Percentiles rank a stretch among this genome's conserved stretches.
These are phyloP conservation scores for Fissipunctia ypsillon DNA, from an alignment of 2,888 invertebrate genomes.

Conservation along the genomic window DNA sequence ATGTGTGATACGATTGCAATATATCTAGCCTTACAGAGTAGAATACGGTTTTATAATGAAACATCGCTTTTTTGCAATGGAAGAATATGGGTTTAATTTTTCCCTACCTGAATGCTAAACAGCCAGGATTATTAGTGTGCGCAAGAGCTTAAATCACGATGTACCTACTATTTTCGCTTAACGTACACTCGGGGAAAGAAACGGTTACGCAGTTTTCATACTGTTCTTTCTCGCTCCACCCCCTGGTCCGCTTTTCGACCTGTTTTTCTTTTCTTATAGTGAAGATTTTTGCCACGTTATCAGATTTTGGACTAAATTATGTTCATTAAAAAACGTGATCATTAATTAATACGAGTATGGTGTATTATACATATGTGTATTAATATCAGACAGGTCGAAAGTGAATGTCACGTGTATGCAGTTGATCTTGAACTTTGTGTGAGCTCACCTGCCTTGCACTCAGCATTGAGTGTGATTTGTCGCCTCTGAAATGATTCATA, in stretches of 20 bases:
- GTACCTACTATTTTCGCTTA: not conserved
- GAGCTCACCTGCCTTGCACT: conserved; percentile 39
- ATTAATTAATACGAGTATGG: conserved; percentile 5
- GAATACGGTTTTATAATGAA: not conserved
- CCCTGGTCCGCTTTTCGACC: too few relatives aligned
- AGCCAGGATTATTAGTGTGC: not conserved
- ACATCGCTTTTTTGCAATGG: not conserved
- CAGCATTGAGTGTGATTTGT: conserved; percentile 8
- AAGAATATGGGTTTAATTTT: not conserved
- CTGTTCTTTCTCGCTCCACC: not conserved
- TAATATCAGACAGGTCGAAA: not conserved
- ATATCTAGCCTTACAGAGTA: not conserved
- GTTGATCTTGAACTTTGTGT: conserved; percentile 52
- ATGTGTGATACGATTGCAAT: conserved; percentile 3
- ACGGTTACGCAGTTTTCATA: not conserved
- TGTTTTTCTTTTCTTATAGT: too few relatives aligned
- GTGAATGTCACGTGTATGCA: not conserved
- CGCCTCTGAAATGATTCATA: not conserved
- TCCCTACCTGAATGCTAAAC: not conserved
- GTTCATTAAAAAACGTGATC: not conserved
- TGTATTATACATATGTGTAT: not conserved
- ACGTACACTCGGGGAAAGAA: not conserved
- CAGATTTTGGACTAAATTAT: not conserved
- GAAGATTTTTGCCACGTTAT: not conserved
- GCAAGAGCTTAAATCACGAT: too few relatives aligned